phyloP scores from a whole-genome alignment of 2,888 invertebrate genomes.

The Nomada lathburiana region DNA sequence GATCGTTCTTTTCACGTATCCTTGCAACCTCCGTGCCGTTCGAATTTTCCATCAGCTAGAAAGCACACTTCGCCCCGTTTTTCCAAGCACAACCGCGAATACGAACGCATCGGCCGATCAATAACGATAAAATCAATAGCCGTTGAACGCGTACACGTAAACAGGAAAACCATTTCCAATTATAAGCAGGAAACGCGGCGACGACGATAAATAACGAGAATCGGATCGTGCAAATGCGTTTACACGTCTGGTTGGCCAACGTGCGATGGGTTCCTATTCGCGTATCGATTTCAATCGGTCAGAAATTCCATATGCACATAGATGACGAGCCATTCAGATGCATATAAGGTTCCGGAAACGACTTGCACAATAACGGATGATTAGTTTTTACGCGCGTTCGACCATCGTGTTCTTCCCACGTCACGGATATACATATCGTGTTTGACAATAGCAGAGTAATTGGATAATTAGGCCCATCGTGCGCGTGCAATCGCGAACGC shows the following conservation, averaged over 20 bases:
- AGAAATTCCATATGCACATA: not conserved
- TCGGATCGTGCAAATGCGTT: slow-evolving; percentile 4
- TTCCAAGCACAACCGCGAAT: not conserved
- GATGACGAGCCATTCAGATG: slow-evolving; percentile 44
- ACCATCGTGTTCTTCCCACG: not conserved
- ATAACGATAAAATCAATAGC: slow-evolving; percentile 30
- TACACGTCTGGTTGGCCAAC: not conserved
- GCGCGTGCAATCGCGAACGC: not conserved
- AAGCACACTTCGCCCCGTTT: not conserved
- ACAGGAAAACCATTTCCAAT: slow-evolving; percentile 24
- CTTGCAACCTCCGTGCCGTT: no score
- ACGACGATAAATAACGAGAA: slow-evolving; percentile 28
- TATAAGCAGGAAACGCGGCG: slow-evolving; percentile 4
- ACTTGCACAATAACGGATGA: not conserved
- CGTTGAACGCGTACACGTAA: not conserved
- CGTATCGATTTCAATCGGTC: slow-evolving; percentile 37
- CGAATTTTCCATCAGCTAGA: no score
- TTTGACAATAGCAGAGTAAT: slow-evolving; percentile 41
- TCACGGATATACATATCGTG: slow-evolving; percentile 33
- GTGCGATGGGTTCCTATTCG: slow-evolving; percentile 6
- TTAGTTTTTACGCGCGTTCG: slow-evolving; percentile 18
- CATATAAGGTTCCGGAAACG: slow-evolving; percentile 21
- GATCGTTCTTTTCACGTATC: not conserved
- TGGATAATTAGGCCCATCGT: not conserved
- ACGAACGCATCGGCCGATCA: not conserved